These are phyloP conservation scores for Holothuria glaberrima DNA, from an alignment of 35 echinoderm and acorn worm genomes.

Conservation along the genomic window DNA sequence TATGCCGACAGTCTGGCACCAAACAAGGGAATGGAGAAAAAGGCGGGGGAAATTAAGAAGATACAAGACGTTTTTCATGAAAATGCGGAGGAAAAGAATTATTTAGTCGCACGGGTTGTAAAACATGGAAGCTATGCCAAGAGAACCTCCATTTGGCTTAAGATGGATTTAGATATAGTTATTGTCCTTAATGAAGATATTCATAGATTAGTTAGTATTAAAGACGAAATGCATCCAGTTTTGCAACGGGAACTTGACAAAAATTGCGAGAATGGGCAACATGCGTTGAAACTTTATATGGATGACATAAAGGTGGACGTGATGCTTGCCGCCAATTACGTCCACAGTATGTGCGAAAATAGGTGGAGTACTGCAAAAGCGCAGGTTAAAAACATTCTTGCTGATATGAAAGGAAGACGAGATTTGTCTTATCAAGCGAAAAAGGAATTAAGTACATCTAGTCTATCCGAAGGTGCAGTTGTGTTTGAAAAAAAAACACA, in stretches of 20 bases:
- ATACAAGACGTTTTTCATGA: background rate
- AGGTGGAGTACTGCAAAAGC: background rate
- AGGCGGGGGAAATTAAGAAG: background rate
- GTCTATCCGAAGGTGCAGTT: constrained; percentile 30
- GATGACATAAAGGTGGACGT: background rate
- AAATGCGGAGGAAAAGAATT: background rate
- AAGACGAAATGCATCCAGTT: constrained; percentile 38
- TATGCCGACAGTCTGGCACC: constrained; percentile 13
- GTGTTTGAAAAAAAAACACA: constrained; percentile 29
- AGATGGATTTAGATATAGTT: constrained; percentile 25
- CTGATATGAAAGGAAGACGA: background rate
- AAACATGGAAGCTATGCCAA: constrained; percentile 7
- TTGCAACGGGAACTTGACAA: background rate
- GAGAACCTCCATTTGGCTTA: background rate
- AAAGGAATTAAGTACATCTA: constrained; percentile 31
- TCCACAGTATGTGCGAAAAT: background rate
- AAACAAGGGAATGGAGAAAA: background rate
- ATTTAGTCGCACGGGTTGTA: background rate
- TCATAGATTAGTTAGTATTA: too few species aligned
- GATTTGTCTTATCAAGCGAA: background rate
- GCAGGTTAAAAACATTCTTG: constrained; percentile 10
- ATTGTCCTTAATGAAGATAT: background rate
- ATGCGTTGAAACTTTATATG: background rate
- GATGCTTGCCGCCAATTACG: background rate
- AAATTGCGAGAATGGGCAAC: background rate